phyloP scores from a whole-genome alignment of 2,797 vertebrate genomes.

The Amphiprion clarkii region DNA sequence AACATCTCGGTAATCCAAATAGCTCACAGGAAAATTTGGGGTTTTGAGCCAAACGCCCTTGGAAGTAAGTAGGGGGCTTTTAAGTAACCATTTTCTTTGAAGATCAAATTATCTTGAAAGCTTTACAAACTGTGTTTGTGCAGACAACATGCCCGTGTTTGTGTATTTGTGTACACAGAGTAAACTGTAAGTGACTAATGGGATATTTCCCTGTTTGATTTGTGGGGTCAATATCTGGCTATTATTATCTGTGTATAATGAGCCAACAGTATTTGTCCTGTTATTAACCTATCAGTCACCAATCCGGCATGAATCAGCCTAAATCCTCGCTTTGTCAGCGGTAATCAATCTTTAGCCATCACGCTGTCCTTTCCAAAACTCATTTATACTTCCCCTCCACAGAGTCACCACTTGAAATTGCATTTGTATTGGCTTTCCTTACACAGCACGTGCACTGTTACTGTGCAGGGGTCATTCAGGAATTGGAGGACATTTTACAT shows the following conservation, averaged over 20 bases:
- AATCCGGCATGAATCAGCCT: constrained; percentile 26
- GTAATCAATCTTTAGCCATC: constrained; percentile 22
- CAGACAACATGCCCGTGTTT: background rate
- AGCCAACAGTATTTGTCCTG: constrained; percentile 19
- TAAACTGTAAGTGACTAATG: constrained; percentile 10
- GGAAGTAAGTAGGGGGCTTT: constrained; percentile 26
- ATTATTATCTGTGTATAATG: constrained; percentile 23
- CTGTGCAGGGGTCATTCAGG: background rate
- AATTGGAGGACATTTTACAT: too few relatives aligned
- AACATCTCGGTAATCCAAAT: constrained; percentile 22
- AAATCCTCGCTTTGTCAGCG: constrained; percentile 22
- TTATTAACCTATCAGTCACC: constrained; percentile 43
- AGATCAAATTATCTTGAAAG: constrained; percentile 18
- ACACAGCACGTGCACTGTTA: background rate
- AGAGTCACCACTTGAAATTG: background rate
- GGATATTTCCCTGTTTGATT: constrained; percentile 26
- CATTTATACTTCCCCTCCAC: constrained; percentile 3
- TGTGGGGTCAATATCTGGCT: constrained; percentile 37
- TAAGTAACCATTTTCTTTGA: constrained; percentile 27
- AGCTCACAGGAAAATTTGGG: constrained; percentile 21
- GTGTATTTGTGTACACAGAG: background rate
- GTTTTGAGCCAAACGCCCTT: constrained; percentile 43
- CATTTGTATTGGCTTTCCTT: background rate
- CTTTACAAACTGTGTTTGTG: background rate
- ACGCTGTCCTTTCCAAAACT: background rate